Evolutionary conservation across 2,797 vertebrate genomes (phyloP).

Genomic region (Rhynchonycteris naso): DNA sequence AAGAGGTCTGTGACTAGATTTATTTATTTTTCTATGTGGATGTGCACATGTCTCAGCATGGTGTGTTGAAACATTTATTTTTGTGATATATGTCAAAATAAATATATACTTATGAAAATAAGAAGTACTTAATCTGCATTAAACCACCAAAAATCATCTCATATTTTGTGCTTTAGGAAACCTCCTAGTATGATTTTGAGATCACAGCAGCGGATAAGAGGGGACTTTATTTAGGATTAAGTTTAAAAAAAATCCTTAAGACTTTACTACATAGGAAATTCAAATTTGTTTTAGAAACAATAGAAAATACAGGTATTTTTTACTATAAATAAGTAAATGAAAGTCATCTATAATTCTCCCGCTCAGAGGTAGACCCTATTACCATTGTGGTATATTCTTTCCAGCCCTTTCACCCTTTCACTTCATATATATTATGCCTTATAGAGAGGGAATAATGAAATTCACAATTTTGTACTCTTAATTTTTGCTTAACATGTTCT

Average conservation of each 20-base stretch:
- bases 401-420: neutral
- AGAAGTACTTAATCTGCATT: neutral
- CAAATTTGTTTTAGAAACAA: conserved; percentile 41
- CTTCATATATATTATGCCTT: neutral
- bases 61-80: conserved; percentile 19
- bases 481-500: conserved; percentile 3
- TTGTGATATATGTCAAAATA: conserved; percentile 25
- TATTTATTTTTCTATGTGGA: neutral
- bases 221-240: conserved; percentile 50
- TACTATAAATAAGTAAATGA: conserved; percentile 34
- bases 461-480: neutral
- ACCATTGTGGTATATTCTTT: neutral
- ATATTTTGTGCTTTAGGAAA: neutral
- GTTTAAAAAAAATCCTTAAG: neutral
- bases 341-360: neutral
- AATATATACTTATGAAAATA: conserved; percentile 34
- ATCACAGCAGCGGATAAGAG: neutral
- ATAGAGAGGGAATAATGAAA: neutral
- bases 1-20: neutral
- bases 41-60: neutral
- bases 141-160: neutral
- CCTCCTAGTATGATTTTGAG: neutral
- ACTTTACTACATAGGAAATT: conserved; percentile 25
- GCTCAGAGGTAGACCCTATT: neutral
- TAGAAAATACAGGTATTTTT: conserved; percentile 12